Conservation (phyloP, 2,888 invertebrate genomes). For the Rhopalosiphum nymphaeae region DNA sequence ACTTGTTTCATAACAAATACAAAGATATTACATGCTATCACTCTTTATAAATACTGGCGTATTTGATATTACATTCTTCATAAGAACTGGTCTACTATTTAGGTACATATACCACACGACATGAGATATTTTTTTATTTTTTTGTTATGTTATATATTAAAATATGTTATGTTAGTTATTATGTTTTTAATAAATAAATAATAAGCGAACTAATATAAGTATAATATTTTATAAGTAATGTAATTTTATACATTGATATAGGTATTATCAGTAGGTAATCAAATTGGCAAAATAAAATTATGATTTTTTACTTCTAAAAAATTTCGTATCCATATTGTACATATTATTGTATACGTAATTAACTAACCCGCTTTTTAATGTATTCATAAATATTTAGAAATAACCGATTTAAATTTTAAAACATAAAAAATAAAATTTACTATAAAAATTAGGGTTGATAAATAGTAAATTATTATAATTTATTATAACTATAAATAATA, state of each 20-base stretch:
- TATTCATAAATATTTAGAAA: no score
- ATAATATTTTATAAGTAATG: background rate
- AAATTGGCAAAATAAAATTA: background rate
- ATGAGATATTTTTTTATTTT: background rate
- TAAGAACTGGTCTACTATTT: background rate
- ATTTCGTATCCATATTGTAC: no score
- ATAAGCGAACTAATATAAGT: background rate
- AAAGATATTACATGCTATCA: background rate
- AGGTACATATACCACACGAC: background rate
- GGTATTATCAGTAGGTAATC: background rate
- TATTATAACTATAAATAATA: no score
- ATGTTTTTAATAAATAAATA: background rate
- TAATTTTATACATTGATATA: background rate
- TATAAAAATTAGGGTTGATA: no score
- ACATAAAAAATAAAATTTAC: no score
- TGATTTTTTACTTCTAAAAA: background rate
- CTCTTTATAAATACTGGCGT: background rate
- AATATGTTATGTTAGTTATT: background rate
- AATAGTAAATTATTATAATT: no score
- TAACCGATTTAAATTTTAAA: no score
- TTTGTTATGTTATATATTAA: background rate
- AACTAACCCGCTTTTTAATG: no score
- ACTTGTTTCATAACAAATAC: background rate
- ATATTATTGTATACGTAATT: no score
- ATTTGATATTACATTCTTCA: no score